Conservation (phyloP, 2,113 vertebrate species). For the Anoura caudifer region DNA sequence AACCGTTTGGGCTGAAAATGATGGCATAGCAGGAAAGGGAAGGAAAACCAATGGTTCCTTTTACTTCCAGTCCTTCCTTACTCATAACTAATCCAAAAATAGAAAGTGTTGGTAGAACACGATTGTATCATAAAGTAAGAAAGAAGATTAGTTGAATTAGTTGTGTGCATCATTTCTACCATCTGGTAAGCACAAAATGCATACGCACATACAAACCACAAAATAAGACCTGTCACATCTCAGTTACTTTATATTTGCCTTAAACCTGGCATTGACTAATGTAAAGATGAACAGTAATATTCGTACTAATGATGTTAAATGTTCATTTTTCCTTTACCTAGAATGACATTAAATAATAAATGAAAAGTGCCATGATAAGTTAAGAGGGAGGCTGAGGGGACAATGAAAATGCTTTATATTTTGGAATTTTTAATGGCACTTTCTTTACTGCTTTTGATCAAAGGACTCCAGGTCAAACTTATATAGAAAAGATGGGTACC, state of each 20-base stretch:
- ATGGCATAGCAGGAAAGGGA: neutral
- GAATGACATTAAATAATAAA: neutral
- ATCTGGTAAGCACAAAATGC: neutral
- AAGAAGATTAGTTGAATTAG: neutral
- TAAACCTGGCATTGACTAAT: neutral
- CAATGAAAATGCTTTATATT: neutral
- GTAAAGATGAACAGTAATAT: neutral
- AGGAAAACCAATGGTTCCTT: neutral
- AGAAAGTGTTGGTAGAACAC: neutral
- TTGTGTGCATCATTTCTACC: neutral
- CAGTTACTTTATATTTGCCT: neutral
- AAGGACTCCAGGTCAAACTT: neutral
- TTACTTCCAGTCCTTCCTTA: neutral
- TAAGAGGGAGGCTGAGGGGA: neutral
- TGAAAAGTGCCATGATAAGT: neutral
- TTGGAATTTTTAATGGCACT: neutral
- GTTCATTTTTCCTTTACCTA: neutral
- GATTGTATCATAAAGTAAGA: neutral
- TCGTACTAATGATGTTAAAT: neutral
- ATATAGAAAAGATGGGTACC: neutral
- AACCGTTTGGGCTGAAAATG: neutral
- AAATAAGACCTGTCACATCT: neutral
- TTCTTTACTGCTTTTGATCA: neutral
- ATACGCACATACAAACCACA: neutral
- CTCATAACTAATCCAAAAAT: neutral